A percentile compares a stretch with the other conserved stretches of the same genome.
Evolutionary conservation across 2,888 invertebrate species (phyloP).

Genomic region (Nomada ferruginata): DNA sequence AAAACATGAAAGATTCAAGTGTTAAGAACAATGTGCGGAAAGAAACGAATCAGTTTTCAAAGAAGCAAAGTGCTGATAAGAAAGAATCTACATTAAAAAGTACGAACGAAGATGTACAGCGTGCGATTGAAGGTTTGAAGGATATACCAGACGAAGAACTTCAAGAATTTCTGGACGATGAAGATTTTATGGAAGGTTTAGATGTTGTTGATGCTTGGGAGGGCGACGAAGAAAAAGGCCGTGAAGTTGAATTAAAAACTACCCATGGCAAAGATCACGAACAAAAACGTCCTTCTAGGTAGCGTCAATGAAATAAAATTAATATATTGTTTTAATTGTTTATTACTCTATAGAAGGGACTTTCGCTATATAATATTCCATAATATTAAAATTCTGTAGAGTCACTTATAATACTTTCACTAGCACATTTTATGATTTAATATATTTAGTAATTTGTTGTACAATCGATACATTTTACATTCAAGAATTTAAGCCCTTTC

Average conservation of each 20-base stretch:
- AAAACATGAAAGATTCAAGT: conserved; percentile 56
- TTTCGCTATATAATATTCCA: conserved; percentile 15
- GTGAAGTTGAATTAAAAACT: conserved; percentile 46
- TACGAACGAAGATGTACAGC: conserved; percentile 76
- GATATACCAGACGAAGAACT: conserved; percentile 80
- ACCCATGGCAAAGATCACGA: conserved; percentile 52
- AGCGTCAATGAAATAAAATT: conserved; percentile 55
- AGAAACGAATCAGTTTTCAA: conserved; percentile 6
- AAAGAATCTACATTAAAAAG: conserved; percentile 53
- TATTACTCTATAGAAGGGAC: conserved; percentile 13
- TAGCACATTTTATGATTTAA: no score
- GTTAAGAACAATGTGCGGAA: conserved; percentile 43
- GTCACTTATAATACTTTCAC: neutral
- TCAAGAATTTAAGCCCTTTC: conserved; percentile 22
- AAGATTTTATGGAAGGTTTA: conserved; percentile 80
- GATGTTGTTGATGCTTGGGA: conserved; percentile 82
- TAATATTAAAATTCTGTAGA: neutral
- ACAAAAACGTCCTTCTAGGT: conserved; percentile 69
- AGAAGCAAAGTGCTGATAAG: conserved; percentile 41
- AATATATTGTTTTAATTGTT: conserved; percentile 18
- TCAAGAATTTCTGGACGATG: conserved; percentile 79
- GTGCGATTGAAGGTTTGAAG: conserved; percentile 77
- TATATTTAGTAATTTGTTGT: neutral
- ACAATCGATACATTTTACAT: conserved; percentile 21
- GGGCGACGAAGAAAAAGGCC: conserved; percentile 76